Evolutionary conservation across 2,888 invertebrate genomes (phyloP), one percentile per base, ranked within the genome.

Genomic region (Eupithecia centaureata): DNA sequence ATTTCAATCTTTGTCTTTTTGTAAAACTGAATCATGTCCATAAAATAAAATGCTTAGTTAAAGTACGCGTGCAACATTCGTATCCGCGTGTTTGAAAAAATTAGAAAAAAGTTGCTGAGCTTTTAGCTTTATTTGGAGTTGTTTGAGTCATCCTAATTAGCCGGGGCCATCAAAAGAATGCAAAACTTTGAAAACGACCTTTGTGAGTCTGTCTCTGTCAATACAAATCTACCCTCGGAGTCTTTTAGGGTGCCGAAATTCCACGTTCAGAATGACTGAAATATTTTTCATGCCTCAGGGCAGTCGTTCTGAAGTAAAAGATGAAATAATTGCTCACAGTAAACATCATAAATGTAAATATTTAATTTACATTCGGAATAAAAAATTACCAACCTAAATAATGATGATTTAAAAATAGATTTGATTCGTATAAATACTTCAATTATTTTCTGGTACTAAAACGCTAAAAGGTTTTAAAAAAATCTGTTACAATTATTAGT

Each of bases 91-190:
- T 47, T 42, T 12, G 4, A 22, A 47, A 47, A 47, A 10, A 42
- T 18, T 10, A 47, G 10, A 22, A 47, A 42, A 1, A 32, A n/a
- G 8, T 8, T 10, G 28, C 28, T 51, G 47, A 18, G 15, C 10
- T 30, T n/a, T 15, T 27, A 15, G 15, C 10, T 30, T 28, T 54
- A 2, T 30, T 56, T 35, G 1, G 22, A 35, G 25, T 59, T 35
- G 18, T 64, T n/a, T 62, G 15, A 4, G 51, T 30, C 58, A 52
- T 65, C 38, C 57, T 42, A 65, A 69, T 65, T 65, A 61, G 38
- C 38, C 30, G 51, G 15, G n/a, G 10, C 18, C 60, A 54, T 67
- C 63, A 63, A 67, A 67, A 54, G 62, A 42, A 63, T 54, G 33
- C 27, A 52, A 62, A 62, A 28, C 47, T 58, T 56, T 7, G 15